Percentiles rank a stretch among this genome's conserved stretches.
Evolutionary conservation across 92 coral and sea anemone genomes (phyloP).

Genomic region (Actinernus sp.): DNA sequence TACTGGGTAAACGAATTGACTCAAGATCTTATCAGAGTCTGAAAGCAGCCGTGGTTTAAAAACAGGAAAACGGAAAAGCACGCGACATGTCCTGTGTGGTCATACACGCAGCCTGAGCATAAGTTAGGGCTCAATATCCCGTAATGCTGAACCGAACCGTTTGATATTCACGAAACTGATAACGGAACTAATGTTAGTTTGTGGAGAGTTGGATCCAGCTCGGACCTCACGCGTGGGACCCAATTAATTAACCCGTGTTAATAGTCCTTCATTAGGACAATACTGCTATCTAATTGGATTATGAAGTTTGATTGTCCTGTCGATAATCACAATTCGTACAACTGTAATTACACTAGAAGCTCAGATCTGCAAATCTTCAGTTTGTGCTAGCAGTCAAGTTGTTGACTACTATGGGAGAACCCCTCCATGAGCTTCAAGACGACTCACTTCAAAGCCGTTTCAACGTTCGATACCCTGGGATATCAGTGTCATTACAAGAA

Average conservation of each 20-base stretch:
- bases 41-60: slow-evolving; percentile 22
- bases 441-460: no score
- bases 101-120: no score
- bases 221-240: slow-evolving; percentile 74
- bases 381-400: background rate
- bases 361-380: background rate
- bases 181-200: no score
- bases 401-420: background rate
- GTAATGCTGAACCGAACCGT: no score
- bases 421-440: background rate
- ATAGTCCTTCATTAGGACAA: slow-evolving; percentile 68
- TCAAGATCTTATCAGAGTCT: slow-evolving; percentile 35
- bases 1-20: slow-evolving; percentile 29
- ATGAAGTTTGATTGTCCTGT: slow-evolving; percentile 47
- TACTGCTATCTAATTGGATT: slow-evolving; percentile 79
- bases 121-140: no score
- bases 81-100: background rate
- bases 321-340: slow-evolving; percentile 40
- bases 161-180: no score
- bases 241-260: slow-evolving; percentile 75
- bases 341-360: background rate
- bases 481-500: background rate
- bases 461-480: background rate
- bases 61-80: slow-evolving; percentile 30
- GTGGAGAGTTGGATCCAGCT: background rate